Base-by-base conservation (phyloP, 2,113 vertebrate species). In the Archocentrus centrarchus region DNA sequence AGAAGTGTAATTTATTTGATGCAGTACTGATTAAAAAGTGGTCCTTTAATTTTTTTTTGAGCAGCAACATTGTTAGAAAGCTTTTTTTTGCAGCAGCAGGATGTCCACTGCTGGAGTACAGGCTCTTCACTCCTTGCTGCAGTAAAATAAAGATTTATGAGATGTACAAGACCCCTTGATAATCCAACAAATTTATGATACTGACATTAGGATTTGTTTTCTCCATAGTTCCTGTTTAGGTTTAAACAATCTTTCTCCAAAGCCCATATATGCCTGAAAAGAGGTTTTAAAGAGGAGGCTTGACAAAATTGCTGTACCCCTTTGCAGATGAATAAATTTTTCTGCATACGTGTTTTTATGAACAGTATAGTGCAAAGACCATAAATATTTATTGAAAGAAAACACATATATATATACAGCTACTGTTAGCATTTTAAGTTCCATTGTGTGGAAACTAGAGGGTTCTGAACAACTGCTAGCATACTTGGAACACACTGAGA, bases 91-190 rank as follows among this genome's bases (percentile, higher is more conserved):
- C n/a, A 2, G 32, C 5, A 20, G 58, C 3, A 44, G 44, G 75
- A 37, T 27, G 20, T 62, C 75, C 30, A 8, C n/a, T 59, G 55
- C 39, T 18, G 79, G 77, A 57, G 59, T 62, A 8, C 62, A 76
- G 37, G 59, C 60, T 59, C 7, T 8, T 64, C 9, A 17, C 55
- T 27, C 2, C 37, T 27, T n/a, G 63, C 30, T 3, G 20, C 58
- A 58, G 75, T 84, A 86, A n/a, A 70, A 41, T 50, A 50, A 55
- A 8, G 58, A 77, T 82, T 84, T 59, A 82, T n/a, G 68, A 78
- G 58, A 78, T 57, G 77, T 80, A 73, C 30, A 30, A 79, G n/a
- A 59, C 75, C 68, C 3, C 11, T 20, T 39, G 20, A 58, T 76
- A 79, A 86, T 64, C 27, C 44, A 79, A 60, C 18, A 84, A 7